Evolutionary conservation across 2,797 vertebrate genomes (phyloP).

Genomic region (Taenioides sp.): DNA sequence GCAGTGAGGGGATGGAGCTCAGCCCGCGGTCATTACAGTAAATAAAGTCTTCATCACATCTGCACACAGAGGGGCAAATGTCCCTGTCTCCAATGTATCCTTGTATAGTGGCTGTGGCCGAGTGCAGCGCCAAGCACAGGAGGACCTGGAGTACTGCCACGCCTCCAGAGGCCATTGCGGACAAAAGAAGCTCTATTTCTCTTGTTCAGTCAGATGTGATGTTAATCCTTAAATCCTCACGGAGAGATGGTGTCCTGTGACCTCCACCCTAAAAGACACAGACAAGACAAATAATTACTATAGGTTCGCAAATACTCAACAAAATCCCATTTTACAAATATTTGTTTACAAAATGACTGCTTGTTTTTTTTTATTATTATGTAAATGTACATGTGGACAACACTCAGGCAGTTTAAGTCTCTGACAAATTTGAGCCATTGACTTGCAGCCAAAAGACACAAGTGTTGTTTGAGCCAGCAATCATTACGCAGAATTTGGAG

Average conservation of each 20-base stretch:
- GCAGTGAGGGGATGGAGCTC: conserved; percentile 87
- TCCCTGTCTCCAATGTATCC: conserved; percentile 71
- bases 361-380: conserved; percentile 3
- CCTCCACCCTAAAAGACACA: conserved; percentile 67
- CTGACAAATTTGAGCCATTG: conserved; percentile 27
- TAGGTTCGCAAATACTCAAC: conserved; percentile 17
- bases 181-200: conserved; percentile 42
- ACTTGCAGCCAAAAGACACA: conserved; percentile 33
- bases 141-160: conserved; percentile 77
- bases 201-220: conserved; percentile 38
- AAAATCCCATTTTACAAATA: background rate
- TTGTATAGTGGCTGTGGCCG: conserved; percentile 68
- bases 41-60: conserved; percentile 91
- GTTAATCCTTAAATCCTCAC: conserved; percentile 53
- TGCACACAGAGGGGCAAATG: conserved; percentile 88
- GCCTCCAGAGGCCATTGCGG: conserved; percentile 72
- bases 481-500: conserved; percentile 31
- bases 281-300: conserved; percentile 48
- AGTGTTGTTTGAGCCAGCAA: conserved; percentile 20
- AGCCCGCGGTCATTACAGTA: conserved; percentile 96
- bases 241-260: conserved; percentile 57
- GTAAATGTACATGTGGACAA: conserved; percentile 3
- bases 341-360: background rate
- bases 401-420: conserved; percentile 35
- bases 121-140: conserved; percentile 81